These are phyloP conservation scores for Rousettus leschenaultii DNA, from an alignment of 2,113 vertebrate genomes.

Conservation along the genomic window DNA sequence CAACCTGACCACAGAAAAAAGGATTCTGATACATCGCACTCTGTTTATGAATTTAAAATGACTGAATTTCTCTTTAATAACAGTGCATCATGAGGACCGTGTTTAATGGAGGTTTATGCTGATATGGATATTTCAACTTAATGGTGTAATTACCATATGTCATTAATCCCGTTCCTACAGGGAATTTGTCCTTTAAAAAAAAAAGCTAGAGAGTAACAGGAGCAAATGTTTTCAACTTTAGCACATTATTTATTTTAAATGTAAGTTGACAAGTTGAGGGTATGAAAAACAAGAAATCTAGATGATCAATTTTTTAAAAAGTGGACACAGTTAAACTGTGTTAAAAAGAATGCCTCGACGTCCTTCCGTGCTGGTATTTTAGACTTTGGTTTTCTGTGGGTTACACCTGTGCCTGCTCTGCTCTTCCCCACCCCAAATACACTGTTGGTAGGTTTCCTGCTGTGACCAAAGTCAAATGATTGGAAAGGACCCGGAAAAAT, in stretches of 20 bases:
- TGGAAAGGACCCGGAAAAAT: neutral
- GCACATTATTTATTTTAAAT: constrained; percentile 44
- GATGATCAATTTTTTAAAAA: constrained; percentile 11
- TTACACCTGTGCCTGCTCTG: neutral
- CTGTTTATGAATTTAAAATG: constrained; percentile 67
- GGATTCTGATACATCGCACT: constrained; percentile 24
- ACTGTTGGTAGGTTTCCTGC: constrained; percentile 29
- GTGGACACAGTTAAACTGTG: neutral
- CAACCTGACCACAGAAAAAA: neutral
- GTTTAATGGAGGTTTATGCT: constrained; percentile 68
- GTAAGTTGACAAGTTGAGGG: constrained; percentile 25
- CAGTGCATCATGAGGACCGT: constrained; percentile 58
- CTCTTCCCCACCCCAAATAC: neutral
- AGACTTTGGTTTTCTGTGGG: constrained; percentile 13
- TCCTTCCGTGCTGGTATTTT: neutral
- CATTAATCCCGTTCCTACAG: constrained; percentile 65
- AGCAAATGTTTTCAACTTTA: constrained; percentile 50
- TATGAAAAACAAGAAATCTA: constrained; percentile 46
- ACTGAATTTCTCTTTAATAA: constrained; percentile 57
- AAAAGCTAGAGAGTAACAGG: constrained; percentile 33
- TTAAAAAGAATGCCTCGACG: neutral
- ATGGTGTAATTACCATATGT: constrained; percentile 68
- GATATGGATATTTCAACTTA: constrained; percentile 44
- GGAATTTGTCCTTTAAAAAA: neutral
- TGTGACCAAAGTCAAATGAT: constrained; percentile 22